Base-by-base conservation (phyloP, 2,113 vertebrate species). In the Hippocampus mohnikei region DNA sequence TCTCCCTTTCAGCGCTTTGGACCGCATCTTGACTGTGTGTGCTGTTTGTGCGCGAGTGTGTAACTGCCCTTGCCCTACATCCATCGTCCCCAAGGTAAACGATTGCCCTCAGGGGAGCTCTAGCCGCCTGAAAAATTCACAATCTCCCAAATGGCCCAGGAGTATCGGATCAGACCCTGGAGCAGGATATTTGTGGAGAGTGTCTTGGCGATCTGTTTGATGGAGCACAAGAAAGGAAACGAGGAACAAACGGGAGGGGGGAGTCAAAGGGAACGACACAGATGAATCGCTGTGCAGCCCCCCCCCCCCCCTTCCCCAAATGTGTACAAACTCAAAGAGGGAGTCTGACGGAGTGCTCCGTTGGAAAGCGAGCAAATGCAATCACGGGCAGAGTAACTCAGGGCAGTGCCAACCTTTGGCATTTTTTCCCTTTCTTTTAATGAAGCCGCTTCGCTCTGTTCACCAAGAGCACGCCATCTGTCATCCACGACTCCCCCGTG, bases 401-500 rank as follows among this genome's bases (percentile, higher is more conserved):
- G 73, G 71, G 72, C 64, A n/a, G 59, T 59, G 85, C 86, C 83
- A 78, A 73, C 74, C 68, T 75, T 40, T 69, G 64, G 58, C 63
- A 48, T 20, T 58, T 56, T 53, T 53, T 78, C 20, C 70, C 41
- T 42, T 46, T 72, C 59, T 78, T 82, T 70, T 56, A 63, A 74
- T 82, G 70, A 79, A 75, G 75, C 79, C 77, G 80, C 74, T 83
- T 71, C 53, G 76, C 79, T 80, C 44, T 72, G 76, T 83, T 84
- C 79, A 81, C 75, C 33, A 82, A 75, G 83, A 78, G 75, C 75
- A 68, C 74, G 77, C 88, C 89, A 92, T 93, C 91, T 92, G 92
- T 92, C 88, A 87, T 70, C 84, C 85, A 73, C 67, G 76, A 72
- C 81, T 80, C 75, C 81, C 81, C 55, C 73, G 41, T 58, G 66